Base-by-base conservation (phyloP, 2,797 vertebrate genomes). In the Pelobates cultripes region DNA sequence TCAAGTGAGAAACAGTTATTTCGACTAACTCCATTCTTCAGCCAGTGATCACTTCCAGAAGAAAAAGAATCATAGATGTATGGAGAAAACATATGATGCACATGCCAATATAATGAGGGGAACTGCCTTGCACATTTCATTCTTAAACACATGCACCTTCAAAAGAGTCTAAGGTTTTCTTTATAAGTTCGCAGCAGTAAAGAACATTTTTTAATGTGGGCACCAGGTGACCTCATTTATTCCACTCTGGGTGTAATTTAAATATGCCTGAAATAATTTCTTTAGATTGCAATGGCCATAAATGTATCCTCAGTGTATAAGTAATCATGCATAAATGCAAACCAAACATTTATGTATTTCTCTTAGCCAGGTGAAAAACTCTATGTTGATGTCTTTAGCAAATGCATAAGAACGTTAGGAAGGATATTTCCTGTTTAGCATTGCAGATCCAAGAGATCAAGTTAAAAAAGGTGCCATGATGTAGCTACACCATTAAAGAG, bases 141-240 rank as follows among this genome's bases (percentile, higher is more conserved):
- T 64, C 81, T 83, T 44, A 79, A 83, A 78, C 82, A 84, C 77
- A 79, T 79, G 76, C 73, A 79, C 77, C 82, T 75, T 84, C 77
- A 84, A 84, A 79, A 79, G 76, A 70, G 77, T 75, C 82, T 67
- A 71, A 71, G 43, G 45, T 72, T 76, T 79, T 75, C 77, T 84
- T 79, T 84, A 84, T 79, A 77, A 84, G 75, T 75, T 71, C 45
- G 8, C 77, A 84, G 82, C 82, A 76, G 73, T 79, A 79, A 79
- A 84, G 73, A 78, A 40, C 47, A 60, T 75, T 75, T 76, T 84
- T 75, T 84, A 84, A 79, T 84, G 82, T 75, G 77, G 82, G 82
- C 82, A 84, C 82, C 82, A 79, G 82, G 77, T 84, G 82, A 84
- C 77, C 77, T 84, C 66, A 84, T 84, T 84, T 79, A 84, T 84